Conservation (phyloP, 2,797 vertebrate species). For the Atherinosoma microstoma region DNA sequence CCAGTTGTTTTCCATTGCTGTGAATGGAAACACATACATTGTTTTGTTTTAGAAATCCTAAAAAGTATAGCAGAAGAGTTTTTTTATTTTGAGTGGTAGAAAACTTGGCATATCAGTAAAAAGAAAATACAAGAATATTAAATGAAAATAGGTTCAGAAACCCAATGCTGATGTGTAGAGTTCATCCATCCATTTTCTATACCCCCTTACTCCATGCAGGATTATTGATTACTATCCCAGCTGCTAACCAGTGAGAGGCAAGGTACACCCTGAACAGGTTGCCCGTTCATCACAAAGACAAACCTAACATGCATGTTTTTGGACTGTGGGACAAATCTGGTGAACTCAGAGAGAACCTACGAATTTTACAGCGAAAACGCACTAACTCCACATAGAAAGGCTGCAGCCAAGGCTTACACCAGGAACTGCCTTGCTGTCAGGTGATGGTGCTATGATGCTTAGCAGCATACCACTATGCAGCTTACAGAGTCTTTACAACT, state of each 20-base stretch:
- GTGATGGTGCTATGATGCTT: too few relatives aligned
- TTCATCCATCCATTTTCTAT: too few relatives aligned
- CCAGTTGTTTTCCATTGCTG: background rate
- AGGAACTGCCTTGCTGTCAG: too few relatives aligned
- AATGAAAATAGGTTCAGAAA: background rate
- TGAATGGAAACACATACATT: background rate
- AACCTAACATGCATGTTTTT: background rate
- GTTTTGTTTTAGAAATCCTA: background rate
- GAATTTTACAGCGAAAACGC: background rate
- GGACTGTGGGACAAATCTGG: background rate
- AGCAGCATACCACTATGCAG: too few relatives aligned
- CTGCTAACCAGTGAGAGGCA: too few relatives aligned
- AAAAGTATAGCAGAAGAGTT: background rate
- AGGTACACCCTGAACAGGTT: too few relatives aligned
- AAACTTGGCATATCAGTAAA: background rate
- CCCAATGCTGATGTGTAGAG: background rate
- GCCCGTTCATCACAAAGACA: background rate
- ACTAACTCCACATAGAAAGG: background rate
- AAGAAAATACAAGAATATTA: background rate
- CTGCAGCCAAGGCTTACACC: background rate
- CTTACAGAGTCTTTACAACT: too few relatives aligned
- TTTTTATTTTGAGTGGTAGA: background rate
- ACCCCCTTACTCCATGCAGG: too few relatives aligned
- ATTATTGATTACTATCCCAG: too few relatives aligned
- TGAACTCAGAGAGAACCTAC: too few relatives aligned